These are phyloP conservation scores for Euglossa dilemma DNA, from an alignment of 1,140 invertebrate species.

Conservation along the genomic window DNA sequence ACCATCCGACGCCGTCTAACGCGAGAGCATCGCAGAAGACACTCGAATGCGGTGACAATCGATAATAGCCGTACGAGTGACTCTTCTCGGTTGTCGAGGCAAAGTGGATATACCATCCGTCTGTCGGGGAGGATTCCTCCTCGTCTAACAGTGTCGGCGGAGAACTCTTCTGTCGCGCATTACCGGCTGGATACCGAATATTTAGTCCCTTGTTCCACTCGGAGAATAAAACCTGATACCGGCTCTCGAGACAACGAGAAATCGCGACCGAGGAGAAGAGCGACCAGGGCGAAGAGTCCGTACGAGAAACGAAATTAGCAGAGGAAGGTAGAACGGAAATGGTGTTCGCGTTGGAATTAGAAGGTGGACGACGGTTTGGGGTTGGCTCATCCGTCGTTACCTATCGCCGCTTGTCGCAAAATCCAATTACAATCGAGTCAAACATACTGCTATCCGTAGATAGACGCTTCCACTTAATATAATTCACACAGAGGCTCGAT, in stretches of 20 bases:
- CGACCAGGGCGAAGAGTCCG: no score
- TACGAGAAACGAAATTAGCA: not conserved
- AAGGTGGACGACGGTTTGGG: not conserved
- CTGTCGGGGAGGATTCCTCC: not conserved
- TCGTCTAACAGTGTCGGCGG: not conserved
- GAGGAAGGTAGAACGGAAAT: not conserved
- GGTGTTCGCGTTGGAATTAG: not conserved
- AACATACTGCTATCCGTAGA: conserved; percentile 31
- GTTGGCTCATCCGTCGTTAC: conserved; percentile 15
- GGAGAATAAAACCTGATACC: not conserved
- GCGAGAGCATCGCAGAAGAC: conserved; percentile 5
- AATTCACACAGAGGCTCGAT: conserved; percentile 45
- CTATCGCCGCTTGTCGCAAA: conserved; percentile 17
- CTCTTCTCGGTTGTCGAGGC: conserved; percentile 22
- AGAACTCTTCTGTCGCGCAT: not conserved
- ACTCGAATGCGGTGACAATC: conserved; percentile 32
- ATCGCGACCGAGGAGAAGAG: not conserved
- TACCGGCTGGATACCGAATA: not conserved
- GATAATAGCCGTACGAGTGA: conserved; percentile 41
- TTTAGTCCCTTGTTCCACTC: not conserved
- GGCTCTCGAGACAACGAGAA: not conserved
- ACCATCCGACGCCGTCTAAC: conserved; percentile 10
- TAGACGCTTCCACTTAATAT: conserved; percentile 42
- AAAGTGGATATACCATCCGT: conserved; percentile 21
- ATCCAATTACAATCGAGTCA: conserved; percentile 36